Percentiles rank a stretch among this genome's conserved stretches.
phyloP scores from a whole-genome alignment of 2,113 vertebrate species.

The Takifugu bimaculatus region DNA sequence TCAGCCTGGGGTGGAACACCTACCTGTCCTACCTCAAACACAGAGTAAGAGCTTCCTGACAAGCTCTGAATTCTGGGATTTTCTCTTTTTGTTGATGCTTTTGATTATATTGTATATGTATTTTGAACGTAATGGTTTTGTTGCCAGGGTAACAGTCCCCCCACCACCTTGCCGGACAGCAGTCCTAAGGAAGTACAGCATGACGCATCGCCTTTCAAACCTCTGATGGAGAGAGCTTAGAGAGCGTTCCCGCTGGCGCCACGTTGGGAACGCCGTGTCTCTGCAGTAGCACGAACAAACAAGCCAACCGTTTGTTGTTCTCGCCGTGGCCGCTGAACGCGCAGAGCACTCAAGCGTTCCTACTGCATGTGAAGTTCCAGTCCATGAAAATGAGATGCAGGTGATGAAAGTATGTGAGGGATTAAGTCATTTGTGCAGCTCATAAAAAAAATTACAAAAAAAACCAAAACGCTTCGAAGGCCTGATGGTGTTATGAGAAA shows the following conservation, averaged over 20 bases:
- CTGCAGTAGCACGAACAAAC: neutral
- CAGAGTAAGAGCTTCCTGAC: conserved; percentile 71
- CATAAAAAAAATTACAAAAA: too few species aligned
- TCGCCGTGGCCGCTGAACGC: neutral
- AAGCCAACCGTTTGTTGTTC: too few species aligned
- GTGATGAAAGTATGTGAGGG: too few species aligned
- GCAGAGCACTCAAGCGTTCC: too few species aligned
- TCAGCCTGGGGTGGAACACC: conserved; percentile 90
- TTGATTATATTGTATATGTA: neutral
- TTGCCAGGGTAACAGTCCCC: conserved; percentile 35
- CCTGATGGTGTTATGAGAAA: too few species aligned
- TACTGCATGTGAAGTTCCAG: too few species aligned
- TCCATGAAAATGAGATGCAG: too few species aligned
- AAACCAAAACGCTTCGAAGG: too few species aligned
- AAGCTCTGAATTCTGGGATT: too few species aligned
- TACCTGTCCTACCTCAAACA: conserved; percentile 93
- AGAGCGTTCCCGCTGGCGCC: neutral
- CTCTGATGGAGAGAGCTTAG: conserved; percentile 22
- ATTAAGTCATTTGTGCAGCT: too few species aligned
- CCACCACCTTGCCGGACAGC: conserved; percentile 19
- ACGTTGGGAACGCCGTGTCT: neutral
- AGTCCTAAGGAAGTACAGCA: conserved; percentile 21
- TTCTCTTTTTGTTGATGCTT: too few species aligned
- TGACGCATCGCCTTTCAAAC: conserved; percentile 10
- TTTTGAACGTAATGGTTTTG: neutral